Evolutionary conservation across 2,113 vertebrate species (phyloP).

Genomic region (Tyto alba): DNA sequence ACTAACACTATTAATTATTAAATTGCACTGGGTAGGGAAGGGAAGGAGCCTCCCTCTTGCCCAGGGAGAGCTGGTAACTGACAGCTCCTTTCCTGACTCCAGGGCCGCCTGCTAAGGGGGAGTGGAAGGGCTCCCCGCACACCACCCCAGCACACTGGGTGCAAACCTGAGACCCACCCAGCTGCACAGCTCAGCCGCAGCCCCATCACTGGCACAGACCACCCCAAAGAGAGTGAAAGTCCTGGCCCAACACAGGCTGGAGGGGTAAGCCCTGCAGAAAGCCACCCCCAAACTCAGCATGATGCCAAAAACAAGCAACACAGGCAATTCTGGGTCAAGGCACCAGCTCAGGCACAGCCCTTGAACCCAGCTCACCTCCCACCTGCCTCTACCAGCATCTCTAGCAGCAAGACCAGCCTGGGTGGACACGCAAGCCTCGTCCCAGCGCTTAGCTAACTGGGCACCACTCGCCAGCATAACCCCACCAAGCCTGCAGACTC

Average conservation of each 20-base stretch:
- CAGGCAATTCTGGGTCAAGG: fast-evolving
- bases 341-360: not conserved
- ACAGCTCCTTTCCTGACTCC: not conserved
- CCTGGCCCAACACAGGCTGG: not conserved
- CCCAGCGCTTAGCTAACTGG: fast-evolving
- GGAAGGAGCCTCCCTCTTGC: not conserved
- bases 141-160: not conserved
- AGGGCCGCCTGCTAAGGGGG: not conserved
- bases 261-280: not conserved
- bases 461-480: fast-evolving
- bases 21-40: not conserved
- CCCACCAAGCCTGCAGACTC: fast-evolving
- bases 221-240: fast-evolving
- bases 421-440: fast-evolving
- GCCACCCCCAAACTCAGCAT: not conserved
- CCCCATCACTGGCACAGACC: not conserved
- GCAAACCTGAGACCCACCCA: not conserved
- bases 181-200: not conserved
- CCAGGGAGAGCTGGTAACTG: not conserved
- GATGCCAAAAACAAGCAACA: not conserved
- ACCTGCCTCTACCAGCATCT: not conserved
- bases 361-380: not conserved
- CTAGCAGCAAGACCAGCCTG: not conserved
- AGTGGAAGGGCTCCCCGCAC: not conserved
- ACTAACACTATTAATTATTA: not conserved